A percentile compares a stretch with the other conserved stretches of the same genome.
Evolutionary conservation across 2,888 invertebrate genomes (phyloP).

Genomic region (Hirtodrosophila duncani): DNA sequence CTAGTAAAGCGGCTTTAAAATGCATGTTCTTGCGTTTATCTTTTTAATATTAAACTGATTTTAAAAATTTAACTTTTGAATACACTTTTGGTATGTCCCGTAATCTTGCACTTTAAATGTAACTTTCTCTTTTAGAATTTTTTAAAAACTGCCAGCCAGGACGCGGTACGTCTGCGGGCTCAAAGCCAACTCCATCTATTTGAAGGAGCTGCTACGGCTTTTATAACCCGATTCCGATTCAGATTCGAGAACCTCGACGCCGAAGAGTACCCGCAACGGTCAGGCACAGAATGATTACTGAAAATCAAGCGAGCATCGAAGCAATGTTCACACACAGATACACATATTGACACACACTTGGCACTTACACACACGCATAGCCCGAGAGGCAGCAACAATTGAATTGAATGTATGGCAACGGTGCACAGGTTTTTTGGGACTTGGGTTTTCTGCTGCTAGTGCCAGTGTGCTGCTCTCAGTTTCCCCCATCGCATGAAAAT

Average conservation of each 20-base stretch:
- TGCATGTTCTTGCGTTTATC: conserved; percentile 29
- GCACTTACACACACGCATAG: conserved; percentile 9
- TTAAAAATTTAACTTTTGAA: too few species aligned
- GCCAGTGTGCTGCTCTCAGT: conserved; percentile 25
- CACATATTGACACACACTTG: conserved; percentile 11
- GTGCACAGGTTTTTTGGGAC: conserved; percentile 41
- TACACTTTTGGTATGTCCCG: conserved; percentile 13
- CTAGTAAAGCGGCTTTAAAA: conserved; percentile 24
- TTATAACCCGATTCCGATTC: conserved; percentile 48
- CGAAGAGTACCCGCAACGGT: conserved; percentile 71
- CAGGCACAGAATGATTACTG: conserved; percentile 77
- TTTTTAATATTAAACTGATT: too few species aligned
- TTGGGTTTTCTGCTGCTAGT: conserved; percentile 6
- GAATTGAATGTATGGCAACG: conserved; percentile 52
- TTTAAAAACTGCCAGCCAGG: conserved; percentile 38
- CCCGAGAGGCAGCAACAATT: conserved; percentile 43
- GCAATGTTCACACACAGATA: conserved; percentile 33
- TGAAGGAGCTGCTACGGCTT: conserved; percentile 45
- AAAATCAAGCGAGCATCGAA: conserved; percentile 60
- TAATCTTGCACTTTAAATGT: conserved; percentile 13
- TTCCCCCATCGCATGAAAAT: conserved; percentile 21
- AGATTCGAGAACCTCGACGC: conserved; percentile 13
- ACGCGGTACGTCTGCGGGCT: conserved; percentile 46
- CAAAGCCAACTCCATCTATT: conserved; percentile 58
- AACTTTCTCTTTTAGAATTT: background rate